A percentile compares a stretch with the other conserved stretches of the same genome.
phyloP scores from a whole-genome alignment of 2,888 invertebrate species.

The Drosophila atripex region DNA sequence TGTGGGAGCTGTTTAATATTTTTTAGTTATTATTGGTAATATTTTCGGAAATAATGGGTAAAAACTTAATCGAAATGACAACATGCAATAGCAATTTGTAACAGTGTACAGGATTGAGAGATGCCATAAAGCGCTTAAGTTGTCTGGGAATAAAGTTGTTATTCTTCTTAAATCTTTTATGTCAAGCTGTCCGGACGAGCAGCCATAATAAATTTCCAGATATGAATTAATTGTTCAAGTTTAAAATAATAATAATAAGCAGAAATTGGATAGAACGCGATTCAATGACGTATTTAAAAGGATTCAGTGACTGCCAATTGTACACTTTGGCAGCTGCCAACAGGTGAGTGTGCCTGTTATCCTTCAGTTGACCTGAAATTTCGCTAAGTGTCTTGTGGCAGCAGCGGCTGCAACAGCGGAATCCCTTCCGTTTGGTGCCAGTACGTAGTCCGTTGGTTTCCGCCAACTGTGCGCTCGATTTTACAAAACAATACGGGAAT shows the following conservation, averaged over 20 bases:
- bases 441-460: constrained; percentile 60
- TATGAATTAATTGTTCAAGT: background rate
- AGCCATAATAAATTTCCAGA: background rate
- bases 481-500: constrained; percentile 59
- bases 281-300: background rate
- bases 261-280: background rate
- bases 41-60: no score
- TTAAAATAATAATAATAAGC: background rate
- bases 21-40: no score
- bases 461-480: constrained; percentile 56
- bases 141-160: constrained; percentile 13
- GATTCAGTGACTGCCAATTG: background rate
- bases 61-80: background rate
- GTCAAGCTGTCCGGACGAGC: background rate
- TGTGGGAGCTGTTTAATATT: no score
- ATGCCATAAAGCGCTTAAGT: constrained; percentile 11
- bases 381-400: constrained; percentile 17
- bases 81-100: background rate
- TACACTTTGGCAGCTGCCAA: background rate
- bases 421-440: constrained; percentile 66
- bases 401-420: constrained; percentile 39
- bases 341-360: no score
- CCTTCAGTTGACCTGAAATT: background rate
- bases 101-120: constrained; percentile 6
- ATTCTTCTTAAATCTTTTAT: constrained; percentile 12